Base-by-base conservation (phyloP, 2,797 vertebrate species). In the Eleutherodactylus coqui region DNA sequence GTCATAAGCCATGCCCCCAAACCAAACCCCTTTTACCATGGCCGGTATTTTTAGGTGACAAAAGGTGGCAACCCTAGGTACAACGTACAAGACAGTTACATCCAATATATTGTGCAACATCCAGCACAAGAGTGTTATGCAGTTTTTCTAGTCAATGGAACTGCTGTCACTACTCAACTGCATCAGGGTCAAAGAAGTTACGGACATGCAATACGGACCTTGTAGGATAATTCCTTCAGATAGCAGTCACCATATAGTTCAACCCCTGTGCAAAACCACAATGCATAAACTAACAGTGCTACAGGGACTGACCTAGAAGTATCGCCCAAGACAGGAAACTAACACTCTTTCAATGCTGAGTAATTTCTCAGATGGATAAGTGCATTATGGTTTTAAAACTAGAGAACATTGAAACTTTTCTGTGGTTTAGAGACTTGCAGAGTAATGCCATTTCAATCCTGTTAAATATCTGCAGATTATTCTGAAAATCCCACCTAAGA, bases 401-500 rank as follows among this genome's bases (percentile, higher is more conserved):
- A 24, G 9, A 69, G 64, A 70, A 41, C 67, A 70, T 13, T 11
- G 36, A 24, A 70, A 70, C 36, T 24, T 70, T 70, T 70, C 10
- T 70, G 21, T 70, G 67, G 67, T 41, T 70, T 41, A 43, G 7
- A 41, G 19, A 43, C 36, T 13, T 43, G 67, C 67, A 70, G n/a
- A 29, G 70, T 45, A 73, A 73, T 73, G 70, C 70, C 13, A 1
- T 27, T 9, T 75, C 72, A 49, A 75, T 75, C 41, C 41, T 29
- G 24, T 27, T 45, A 73, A 45, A 43, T 73, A 47, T 73, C 70
- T 75, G 67, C 67, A 70, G 67, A 70, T 70, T 70, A 75, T 29
- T 47, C 43, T n/a, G 9, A 75, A 45, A 14, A 45, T 76, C 73
- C 47, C 10, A 1, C 47, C 36, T 29, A 47, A 47, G 43, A 47